Evolutionary conservation across 2,113 vertebrate species (phyloP), one percentile per base, ranked within the genome.

Genomic region (Hippocampus barbouri): DNA sequence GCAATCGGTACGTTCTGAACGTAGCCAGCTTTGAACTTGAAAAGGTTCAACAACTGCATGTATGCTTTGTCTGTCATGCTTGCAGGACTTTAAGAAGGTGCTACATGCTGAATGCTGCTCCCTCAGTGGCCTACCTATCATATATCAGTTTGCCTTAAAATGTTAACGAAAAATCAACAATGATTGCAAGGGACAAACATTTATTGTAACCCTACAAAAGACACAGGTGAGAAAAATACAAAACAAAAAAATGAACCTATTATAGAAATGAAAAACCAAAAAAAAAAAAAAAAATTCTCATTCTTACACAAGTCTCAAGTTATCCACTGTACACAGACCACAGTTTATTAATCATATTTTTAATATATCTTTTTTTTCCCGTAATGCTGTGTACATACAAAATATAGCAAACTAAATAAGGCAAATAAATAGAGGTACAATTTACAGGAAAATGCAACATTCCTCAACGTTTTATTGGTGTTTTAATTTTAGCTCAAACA

Each of bases 351-450:
- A 87, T 89, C 85, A 86, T 81, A 88, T 85, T 88, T 88, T 89
- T 88, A 82, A 89, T 89, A 87, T 87, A 89, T 87, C 83, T 4
- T 87, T 87, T 90, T 90, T 87, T 80, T 81, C 34, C 34, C 87
- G 85, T 92, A 92, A 94, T 91, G 91, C 71, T 87, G 90, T 85
- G 92, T 94, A 94, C 93, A 91, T 94, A 94, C 83, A 94, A 93
- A 93, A 92, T 89, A 91, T 92, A 93, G 90, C 92, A 93, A 94
- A 93, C 91, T 94, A 94, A 94, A 93, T 93, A 94, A 93, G 91
- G 92, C 93, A 94, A 95, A 95, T 95, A 96, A 95, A 95, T 95
- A 94, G 93, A 94, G 91, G 88, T 93, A 93, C 89, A 92, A 94
- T 94, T 94, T 95, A 95, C 93, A 95, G 87, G 89, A 91, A 90